phyloP scores from a whole-genome alignment of 1,140 invertebrate genomes.

The Drosophila carrolli region DNA sequence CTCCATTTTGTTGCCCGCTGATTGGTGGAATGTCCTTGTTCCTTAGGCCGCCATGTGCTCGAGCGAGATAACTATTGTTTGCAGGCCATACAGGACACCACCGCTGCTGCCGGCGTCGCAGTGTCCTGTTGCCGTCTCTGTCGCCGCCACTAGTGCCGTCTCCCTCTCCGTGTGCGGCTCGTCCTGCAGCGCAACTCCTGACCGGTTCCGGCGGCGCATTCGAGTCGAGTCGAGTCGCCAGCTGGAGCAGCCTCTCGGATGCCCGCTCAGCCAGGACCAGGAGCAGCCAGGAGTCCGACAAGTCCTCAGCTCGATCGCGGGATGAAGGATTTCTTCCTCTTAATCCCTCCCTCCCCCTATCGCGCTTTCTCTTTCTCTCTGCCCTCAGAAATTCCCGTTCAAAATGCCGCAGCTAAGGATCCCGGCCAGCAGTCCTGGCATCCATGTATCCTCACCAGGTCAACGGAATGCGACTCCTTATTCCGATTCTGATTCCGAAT shows the following conservation, averaged over 20 bases:
- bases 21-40: constrained; percentile 50
- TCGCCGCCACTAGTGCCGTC: not conserved
- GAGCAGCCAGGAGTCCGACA: no score
- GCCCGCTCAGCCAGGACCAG: not conserved
- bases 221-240: constrained; percentile 7
- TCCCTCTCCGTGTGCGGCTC: not conserved
- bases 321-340: not conserved
- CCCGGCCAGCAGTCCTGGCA: no score
- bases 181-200: not conserved
- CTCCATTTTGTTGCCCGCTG: constrained; percentile 58
- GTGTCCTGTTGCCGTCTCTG: not conserved
- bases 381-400: no score
- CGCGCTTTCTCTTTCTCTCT: no score
- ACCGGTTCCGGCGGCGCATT: constrained; percentile 11
- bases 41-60: not conserved
- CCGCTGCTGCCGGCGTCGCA: constrained; percentile 1
- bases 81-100: constrained; percentile 10
- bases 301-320: not conserved
- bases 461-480: not conserved
- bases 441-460: no score
- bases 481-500: not conserved
- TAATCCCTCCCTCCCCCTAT: no score
- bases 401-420: no score
- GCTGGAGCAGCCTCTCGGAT: constrained; percentile 20
- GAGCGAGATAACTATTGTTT: constrained; percentile 42